These are phyloP conservation scores for Oreortyx pictus DNA, from an alignment of 2,797 vertebrate genomes.

Conservation along the genomic window DNA sequence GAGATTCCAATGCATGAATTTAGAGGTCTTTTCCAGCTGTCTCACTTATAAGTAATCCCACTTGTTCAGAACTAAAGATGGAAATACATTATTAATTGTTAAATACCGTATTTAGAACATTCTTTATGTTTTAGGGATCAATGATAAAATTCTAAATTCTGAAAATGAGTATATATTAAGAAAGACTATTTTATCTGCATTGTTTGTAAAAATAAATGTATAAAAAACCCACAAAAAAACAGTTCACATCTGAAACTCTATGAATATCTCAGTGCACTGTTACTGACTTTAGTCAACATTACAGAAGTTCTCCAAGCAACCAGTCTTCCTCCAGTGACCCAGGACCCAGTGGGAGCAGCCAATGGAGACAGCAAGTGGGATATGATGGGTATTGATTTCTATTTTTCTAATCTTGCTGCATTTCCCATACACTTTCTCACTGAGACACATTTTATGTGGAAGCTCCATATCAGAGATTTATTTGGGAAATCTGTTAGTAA, in stretches of 20 bases:
- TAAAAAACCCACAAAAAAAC: not conserved
- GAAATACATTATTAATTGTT: not conserved
- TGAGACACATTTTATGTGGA: not conserved
- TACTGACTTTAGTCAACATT: slow-evolving; percentile 82
- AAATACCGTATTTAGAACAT: not conserved
- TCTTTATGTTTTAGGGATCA: no score
- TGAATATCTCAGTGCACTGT: slow-evolving; percentile 75
- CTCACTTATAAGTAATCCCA: not conserved
- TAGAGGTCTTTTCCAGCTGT: not conserved
- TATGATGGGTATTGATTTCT: slow-evolving; percentile 87
- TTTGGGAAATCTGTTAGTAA: not conserved
- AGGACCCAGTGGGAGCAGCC: slow-evolving; percentile 89
- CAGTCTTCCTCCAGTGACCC: slow-evolving; percentile 97
- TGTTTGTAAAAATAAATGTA: not conserved
- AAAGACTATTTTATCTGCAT: not conserved
- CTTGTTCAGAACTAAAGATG: not conserved
- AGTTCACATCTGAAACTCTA: slow-evolving; percentile 75
- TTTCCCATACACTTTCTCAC: not conserved
- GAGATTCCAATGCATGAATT: not conserved
- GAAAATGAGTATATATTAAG: not conserved
- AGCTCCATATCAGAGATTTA: not conserved
- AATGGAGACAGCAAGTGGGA: slow-evolving; percentile 93
- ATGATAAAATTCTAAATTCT: not conserved
- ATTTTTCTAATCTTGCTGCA: not conserved
- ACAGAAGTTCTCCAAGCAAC: slow-evolving; percentile 96